These are phyloP conservation scores for Pollenia amentaria DNA, from an alignment of 2,888 invertebrate species.

Conservation along the genomic window DNA sequence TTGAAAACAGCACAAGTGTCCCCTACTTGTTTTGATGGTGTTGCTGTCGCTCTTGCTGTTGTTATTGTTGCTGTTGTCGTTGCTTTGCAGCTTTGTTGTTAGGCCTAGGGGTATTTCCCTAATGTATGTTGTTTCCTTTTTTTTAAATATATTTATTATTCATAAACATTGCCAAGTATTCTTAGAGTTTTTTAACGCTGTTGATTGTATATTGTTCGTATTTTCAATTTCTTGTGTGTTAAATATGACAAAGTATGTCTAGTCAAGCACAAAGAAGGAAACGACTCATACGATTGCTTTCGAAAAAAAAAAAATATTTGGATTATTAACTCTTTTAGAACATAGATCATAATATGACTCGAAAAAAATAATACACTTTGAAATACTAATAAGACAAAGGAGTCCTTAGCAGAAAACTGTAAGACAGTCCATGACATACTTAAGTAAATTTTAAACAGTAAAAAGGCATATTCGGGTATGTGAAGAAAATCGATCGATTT, in stretches of 20 bases:
- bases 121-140: conserved; percentile 58
- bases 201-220: conserved; percentile 23
- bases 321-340: conserved; percentile 60
- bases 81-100: conserved; percentile 9
- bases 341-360: conserved; percentile 41
- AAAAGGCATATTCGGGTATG: too few relatives aligned
- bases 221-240: conserved; percentile 3
- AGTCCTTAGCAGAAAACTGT: not conserved
- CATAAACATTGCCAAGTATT: conserved; percentile 41
- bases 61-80: not conserved
- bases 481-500: too few relatives aligned
- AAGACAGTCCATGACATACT: not conserved
- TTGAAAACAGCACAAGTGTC: conserved; percentile 47
- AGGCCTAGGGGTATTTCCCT: conserved; percentile 63
- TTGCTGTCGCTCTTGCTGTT: conserved; percentile 25
- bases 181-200: conserved; percentile 1
- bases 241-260: conserved; percentile 52
- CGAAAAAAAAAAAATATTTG: conserved; percentile 40
- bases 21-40: conserved; percentile 3
- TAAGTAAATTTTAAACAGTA: not conserved
- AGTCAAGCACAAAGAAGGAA: conserved; percentile 25
- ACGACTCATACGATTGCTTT: not conserved
- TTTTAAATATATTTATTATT: conserved; percentile 63
- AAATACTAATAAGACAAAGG: conserved; percentile 7
- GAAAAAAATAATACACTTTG: conserved; percentile 28